These are phyloP conservation scores for Eucriotettix oculatus DNA, from an alignment of 2,888 invertebrate genomes.

Conservation along the genomic window DNA sequence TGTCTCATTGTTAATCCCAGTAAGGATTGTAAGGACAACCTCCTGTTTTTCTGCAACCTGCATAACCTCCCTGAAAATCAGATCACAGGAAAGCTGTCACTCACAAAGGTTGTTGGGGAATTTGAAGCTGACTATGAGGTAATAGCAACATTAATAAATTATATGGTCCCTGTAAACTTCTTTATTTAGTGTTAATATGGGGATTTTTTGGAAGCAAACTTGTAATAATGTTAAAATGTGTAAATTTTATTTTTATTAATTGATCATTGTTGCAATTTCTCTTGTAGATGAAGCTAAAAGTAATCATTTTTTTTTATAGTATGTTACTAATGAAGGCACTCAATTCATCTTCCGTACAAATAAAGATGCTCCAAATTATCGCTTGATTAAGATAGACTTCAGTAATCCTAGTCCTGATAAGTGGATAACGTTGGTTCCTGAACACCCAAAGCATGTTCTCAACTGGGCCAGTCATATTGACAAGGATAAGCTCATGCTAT, in stretches of 20 bases:
- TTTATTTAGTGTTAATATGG: no score
- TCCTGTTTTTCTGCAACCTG: constrained; percentile 72
- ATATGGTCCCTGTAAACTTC: no score
- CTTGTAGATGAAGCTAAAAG: neutral
- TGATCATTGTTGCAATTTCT: neutral
- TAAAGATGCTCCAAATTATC: constrained; percentile 83
- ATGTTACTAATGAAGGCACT: constrained; percentile 73
- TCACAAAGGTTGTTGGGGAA: constrained; percentile 69
- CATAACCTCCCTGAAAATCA: constrained; percentile 32
- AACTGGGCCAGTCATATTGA: constrained; percentile 79
- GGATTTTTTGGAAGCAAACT: no score
- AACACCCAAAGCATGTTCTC: constrained; percentile 72
- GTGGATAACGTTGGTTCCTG: constrained; percentile 70
- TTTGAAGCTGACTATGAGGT: constrained; percentile 92
- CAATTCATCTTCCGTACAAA: constrained; percentile 81
- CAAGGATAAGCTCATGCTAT: constrained; percentile 67
- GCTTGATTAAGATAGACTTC: constrained; percentile 69
- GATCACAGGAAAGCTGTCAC: constrained; percentile 44
- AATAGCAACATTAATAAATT: constrained; percentile 14
- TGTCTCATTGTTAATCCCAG: constrained; percentile 72
- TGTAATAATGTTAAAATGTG: no score
- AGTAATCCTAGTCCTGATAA: constrained; percentile 50
- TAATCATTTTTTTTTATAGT: constrained; percentile 36
- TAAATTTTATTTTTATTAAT: no score
- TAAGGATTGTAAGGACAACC: constrained; percentile 83